A percentile compares a stretch with the other conserved stretches of the same genome.
phyloP scores from a whole-genome alignment of 2,888 invertebrate genomes.

The Troides oblongomaculatus region DNA sequence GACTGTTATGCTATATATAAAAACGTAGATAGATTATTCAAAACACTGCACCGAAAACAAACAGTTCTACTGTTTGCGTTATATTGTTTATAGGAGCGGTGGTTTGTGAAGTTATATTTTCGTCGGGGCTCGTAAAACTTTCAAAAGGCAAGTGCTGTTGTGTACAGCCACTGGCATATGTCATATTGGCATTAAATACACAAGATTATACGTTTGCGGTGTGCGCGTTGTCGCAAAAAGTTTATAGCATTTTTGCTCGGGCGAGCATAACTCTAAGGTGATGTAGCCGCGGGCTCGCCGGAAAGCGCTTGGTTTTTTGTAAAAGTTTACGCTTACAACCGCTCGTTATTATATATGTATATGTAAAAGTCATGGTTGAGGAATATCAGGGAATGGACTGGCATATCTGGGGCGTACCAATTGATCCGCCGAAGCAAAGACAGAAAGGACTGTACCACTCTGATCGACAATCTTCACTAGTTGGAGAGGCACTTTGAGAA shows the following conservation, averaged over 20 bases:
- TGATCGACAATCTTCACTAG: no score
- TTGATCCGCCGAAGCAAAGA: no score
- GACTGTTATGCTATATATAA: no score
- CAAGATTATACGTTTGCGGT: slow-evolving; percentile 39
- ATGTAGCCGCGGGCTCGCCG: slow-evolving; percentile 4
- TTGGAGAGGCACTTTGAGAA: no score
- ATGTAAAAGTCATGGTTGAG: no score
- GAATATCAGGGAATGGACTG: no score
- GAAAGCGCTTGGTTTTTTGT: slow-evolving; percentile 1
- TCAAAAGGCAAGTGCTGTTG: slow-evolving; percentile 29
- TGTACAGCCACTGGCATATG: slow-evolving; percentile 30
- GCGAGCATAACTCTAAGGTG: slow-evolving; percentile 21
- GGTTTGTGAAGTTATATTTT: slow-evolving; percentile 11
- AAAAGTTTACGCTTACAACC: background rate
- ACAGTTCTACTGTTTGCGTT: background rate
- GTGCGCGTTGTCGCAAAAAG: slow-evolving; percentile 37
- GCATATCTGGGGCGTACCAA: no score
- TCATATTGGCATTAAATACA: slow-evolving; percentile 40
- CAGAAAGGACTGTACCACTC: no score
- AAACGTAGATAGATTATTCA: no score
- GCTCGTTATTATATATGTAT: background rate
- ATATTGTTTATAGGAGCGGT: background rate
- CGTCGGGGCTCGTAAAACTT: slow-evolving; percentile 30
- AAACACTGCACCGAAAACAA: no score
- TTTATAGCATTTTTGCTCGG: slow-evolving; percentile 34